Conservation (phyloP, 2,113 vertebrate species). For the Prolemur simus region DNA sequence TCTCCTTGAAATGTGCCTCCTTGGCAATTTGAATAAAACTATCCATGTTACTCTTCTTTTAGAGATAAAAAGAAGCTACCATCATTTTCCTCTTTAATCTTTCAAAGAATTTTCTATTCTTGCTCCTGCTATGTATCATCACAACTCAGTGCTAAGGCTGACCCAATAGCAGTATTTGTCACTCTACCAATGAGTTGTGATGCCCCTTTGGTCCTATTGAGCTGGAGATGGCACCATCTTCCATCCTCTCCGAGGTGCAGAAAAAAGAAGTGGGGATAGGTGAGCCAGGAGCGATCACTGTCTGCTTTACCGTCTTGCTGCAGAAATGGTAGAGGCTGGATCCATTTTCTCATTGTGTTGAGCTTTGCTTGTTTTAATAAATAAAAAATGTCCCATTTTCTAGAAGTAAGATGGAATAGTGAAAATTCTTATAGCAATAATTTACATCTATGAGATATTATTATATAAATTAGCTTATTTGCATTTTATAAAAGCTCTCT, state of each 20-base stretch:
- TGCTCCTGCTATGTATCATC: neutral
- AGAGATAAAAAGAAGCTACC: conserved; percentile 11
- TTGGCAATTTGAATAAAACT: conserved; percentile 4
- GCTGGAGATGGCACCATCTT: neutral
- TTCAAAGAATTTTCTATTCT: neutral
- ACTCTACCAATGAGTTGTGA: neutral
- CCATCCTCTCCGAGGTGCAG: neutral
- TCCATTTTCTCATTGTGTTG: neutral
- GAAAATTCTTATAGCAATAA: neutral
- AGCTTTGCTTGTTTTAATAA: neutral
- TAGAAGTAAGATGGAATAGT: neutral
- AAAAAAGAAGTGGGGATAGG: neutral
- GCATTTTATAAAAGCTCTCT: neutral
- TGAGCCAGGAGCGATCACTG: neutral
- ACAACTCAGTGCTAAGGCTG: neutral
- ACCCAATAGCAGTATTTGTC: neutral
- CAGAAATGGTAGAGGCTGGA: neutral
- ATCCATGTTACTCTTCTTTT: neutral
- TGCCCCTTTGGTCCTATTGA: neutral
- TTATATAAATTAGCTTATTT: neutral
- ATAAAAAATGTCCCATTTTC: neutral
- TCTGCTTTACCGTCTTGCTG: neutral
- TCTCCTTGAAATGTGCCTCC: neutral
- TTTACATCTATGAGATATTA: neutral
- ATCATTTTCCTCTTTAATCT: neutral